phyloP scores from a whole-genome alignment of 1,140 invertebrate genomes.

The Ceratoteleas bidentatus region DNA sequence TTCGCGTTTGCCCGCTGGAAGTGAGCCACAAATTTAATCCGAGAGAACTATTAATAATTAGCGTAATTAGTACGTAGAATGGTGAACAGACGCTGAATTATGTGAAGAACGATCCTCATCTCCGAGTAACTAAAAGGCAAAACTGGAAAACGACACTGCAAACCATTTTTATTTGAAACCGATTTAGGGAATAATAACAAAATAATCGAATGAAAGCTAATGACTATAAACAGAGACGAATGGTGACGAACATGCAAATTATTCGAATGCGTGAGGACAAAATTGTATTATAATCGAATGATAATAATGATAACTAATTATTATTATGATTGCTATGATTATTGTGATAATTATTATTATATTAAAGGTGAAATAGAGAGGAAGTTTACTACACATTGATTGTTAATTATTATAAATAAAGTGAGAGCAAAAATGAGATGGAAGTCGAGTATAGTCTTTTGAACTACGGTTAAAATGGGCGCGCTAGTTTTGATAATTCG shows the following conservation, averaged over 20 bases:
- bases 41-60: conserved; percentile 37
- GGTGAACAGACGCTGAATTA: conserved; percentile 31
- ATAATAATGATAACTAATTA: conserved; percentile 43
- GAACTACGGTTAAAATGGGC: conserved; percentile 45
- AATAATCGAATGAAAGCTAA: conserved; percentile 10
- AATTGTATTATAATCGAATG: conserved; percentile 49
- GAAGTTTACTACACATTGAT: conserved; percentile 60
- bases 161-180: conserved; percentile 17
- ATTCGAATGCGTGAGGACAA: conserved; percentile 39
- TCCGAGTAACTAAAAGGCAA: conserved; percentile 6
- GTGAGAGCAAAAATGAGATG: conserved; percentile 34
- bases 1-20: conserved; percentile 27
- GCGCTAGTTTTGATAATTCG: conserved; percentile 52
- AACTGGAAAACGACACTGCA: neutral
- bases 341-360: conserved; percentile 50
- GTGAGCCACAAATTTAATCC: conserved; percentile 42
- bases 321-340: conserved; percentile 44
- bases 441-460: conserved; percentile 55
- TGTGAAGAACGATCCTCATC: conserved; percentile 8
- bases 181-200: conserved; percentile 38
- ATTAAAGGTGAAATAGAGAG: conserved; percentile 43
- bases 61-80: conserved; percentile 42
- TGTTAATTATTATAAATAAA: conserved; percentile 65
- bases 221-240: conserved; percentile 10
- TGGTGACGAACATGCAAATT: conserved; percentile 31